A percentile compares a stretch with the other conserved stretches of the same genome.
These are phyloP conservation scores for Pseudomugil gertrudae DNA, from an alignment of 2,797 vertebrate genomes.

Conservation along the genomic window DNA sequence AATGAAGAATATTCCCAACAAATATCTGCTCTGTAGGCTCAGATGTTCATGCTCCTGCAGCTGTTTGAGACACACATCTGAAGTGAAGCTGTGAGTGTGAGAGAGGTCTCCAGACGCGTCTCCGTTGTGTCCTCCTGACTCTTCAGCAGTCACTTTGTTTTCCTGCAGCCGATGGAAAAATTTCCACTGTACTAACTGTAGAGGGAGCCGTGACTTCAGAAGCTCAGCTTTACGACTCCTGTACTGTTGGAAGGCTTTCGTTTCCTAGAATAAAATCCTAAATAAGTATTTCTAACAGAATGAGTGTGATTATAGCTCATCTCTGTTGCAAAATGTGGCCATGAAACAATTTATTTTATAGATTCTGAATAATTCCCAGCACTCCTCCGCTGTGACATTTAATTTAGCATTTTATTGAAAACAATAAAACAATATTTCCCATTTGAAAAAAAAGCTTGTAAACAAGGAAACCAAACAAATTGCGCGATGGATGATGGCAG, in stretches of 20 bases:
- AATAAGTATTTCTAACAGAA: slow-evolving; percentile 5
- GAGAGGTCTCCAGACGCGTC: slow-evolving; percentile 45
- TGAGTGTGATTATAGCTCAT: neutral
- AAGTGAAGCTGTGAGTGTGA: slow-evolving; percentile 10
- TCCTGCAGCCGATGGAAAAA: slow-evolving; percentile 67
- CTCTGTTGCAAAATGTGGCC: neutral
- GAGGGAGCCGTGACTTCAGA: slow-evolving; percentile 79
- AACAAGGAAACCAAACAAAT: neutral
- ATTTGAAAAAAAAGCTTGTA: neutral
- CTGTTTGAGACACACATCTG: slow-evolving; percentile 27
- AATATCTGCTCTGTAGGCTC: neutral
- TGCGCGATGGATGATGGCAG: too few relatives aligned
- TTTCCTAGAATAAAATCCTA: slow-evolving; percentile 2
- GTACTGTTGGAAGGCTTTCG: slow-evolving; percentile 25
- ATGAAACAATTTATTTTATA: neutral
- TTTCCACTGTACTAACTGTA: slow-evolving; percentile 70
- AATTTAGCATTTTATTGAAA: neutral
- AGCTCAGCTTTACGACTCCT: slow-evolving; percentile 34
- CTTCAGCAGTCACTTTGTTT: slow-evolving; percentile 69
- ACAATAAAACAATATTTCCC: neutral
- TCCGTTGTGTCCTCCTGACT: slow-evolving; percentile 65
- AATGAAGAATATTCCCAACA: slow-evolving; percentile 25
- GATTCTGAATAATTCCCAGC: neutral
- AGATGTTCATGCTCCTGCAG: slow-evolving; percentile 1
- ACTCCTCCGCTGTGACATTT: neutral